phyloP scores from a whole-genome alignment of 2,888 invertebrate species.

The Standfussiana lucernea region DNA sequence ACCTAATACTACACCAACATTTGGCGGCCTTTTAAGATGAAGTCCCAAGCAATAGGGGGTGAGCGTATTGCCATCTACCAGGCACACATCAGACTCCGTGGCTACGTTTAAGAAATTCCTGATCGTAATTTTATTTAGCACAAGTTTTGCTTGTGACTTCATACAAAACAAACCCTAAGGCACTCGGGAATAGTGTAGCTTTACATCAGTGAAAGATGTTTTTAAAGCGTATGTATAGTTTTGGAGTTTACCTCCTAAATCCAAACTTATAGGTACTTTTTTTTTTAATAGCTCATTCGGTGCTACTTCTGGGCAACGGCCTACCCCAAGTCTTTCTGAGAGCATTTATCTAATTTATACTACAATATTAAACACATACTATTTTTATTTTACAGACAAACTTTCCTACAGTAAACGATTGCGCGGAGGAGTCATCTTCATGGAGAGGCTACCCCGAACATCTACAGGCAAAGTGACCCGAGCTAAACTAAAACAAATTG shows the following conservation, averaged over 20 bases:
- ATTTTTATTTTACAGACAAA: conserved; percentile 72
- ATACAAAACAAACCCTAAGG: no score
- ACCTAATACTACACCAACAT: no score
- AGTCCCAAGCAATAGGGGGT: background rate
- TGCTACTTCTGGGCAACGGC: background rate
- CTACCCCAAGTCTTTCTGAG: background rate
- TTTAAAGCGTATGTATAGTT: no score
- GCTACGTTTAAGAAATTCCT: background rate
- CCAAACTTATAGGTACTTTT: no score
- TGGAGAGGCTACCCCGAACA: conserved; percentile 77
- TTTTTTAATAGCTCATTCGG: no score
- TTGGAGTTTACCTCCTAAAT: no score
- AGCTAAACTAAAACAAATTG: conserved; percentile 66
- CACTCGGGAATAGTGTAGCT: no score
- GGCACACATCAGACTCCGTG: background rate
- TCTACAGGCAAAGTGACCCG: conserved; percentile 77
- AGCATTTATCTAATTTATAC: background rate
- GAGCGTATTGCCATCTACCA: background rate
- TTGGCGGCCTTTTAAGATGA: no score
- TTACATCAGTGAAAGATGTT: no score
- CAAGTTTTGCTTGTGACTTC: no score
- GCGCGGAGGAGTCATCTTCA: conserved; percentile 81
- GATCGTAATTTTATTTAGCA: no score
- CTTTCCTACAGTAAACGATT: conserved; percentile 78
- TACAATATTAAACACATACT: background rate